Evolutionary conservation across 1,140 invertebrate species (phyloP).

Genomic region (Cherax destructor): DNA sequence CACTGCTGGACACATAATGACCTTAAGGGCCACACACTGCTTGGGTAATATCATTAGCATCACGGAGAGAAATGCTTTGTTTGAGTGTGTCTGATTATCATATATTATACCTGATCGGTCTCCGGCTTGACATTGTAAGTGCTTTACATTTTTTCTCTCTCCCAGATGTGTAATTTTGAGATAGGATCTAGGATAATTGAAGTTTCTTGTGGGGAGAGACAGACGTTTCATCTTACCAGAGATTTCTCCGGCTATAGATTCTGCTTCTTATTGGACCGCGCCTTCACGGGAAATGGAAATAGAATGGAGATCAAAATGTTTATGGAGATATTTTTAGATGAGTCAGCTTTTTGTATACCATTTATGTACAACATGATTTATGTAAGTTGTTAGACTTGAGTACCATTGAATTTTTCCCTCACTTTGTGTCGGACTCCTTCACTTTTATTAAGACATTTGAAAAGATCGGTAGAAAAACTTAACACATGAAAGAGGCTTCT

Average conservation of each 20-base stretch:
- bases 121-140: background rate
- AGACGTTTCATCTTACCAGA: background rate
- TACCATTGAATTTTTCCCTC: no score
- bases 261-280: background rate
- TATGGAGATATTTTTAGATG: background rate
- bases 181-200: background rate
- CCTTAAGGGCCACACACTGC: background rate
- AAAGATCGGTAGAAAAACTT: no score
- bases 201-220: background rate
- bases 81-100: constrained; percentile 1
- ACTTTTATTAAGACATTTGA: no score
- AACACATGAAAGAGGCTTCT: no score
- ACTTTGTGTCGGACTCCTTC: no score
- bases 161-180: background rate
- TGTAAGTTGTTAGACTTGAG: no score
- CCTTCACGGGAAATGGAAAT: background rate
- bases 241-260: background rate
- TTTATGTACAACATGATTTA: no score
- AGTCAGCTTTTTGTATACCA: background rate
- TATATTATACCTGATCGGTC: background rate
- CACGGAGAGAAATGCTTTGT: background rate
- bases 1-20: background rate
- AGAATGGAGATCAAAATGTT: background rate
- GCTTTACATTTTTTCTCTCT: background rate
- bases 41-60: background rate